These are phyloP conservation scores for Sitta carolinensis DNA, from an alignment of 2,797 vertebrate genomes.

Conservation along the genomic window DNA sequence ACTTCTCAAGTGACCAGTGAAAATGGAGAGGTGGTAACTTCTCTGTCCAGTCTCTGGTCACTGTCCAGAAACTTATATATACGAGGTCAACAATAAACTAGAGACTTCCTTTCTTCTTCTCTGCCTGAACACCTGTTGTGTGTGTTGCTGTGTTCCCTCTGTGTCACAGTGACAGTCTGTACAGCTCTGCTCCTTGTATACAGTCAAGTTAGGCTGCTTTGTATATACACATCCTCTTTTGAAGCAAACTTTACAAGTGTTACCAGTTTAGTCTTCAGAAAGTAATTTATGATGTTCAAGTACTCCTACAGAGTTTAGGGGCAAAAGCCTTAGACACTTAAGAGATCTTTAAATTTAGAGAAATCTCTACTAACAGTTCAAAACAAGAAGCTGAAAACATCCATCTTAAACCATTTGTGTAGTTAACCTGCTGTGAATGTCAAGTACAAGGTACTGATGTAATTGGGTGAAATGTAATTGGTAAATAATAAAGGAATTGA, in stretches of 20 bases:
- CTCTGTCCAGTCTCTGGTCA: too few species aligned
- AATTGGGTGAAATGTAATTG: neutral
- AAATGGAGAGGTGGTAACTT: too few species aligned
- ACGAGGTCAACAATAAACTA: too few species aligned
- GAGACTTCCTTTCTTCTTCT: too few species aligned
- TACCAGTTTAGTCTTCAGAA: neutral
- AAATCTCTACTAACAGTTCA: neutral
- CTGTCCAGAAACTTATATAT: too few species aligned
- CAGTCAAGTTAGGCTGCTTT: neutral
- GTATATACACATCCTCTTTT: neutral
- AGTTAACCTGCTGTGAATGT: neutral
- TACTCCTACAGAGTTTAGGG: neutral
- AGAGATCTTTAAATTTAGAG: neutral
- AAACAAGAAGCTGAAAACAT: neutral
- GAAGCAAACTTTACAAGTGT: neutral
- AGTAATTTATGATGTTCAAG: neutral
- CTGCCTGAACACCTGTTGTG: too few species aligned
- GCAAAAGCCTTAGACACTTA: neutral
- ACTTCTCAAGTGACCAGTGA: too few species aligned
- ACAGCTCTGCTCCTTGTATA: neutral
- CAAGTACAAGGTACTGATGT: neutral
- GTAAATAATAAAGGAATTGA: neutral
- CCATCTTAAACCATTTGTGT: neutral
- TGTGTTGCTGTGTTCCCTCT: too few species aligned
- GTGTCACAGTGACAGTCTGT: too few species aligned